Conservation (phyloP, 2,888 invertebrate species). For the Nephrotoma flavescens region DNA sequence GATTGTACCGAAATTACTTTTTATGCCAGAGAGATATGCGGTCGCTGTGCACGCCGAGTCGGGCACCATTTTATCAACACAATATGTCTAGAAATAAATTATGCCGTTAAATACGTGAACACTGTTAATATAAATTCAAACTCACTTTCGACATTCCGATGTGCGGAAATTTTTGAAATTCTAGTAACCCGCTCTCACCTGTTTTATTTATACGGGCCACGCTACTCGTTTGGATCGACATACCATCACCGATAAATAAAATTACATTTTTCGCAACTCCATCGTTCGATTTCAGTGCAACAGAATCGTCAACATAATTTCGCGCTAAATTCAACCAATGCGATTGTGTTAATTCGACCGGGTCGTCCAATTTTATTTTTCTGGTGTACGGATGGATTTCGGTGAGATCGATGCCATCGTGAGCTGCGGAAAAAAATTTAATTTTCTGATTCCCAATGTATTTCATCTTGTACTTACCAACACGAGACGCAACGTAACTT, state of each 20-base stretch:
- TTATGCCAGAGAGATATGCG: constrained; percentile 63
- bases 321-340: not conserved
- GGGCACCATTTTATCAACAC: constrained; percentile 59
- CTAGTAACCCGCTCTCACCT: constrained; percentile 44
- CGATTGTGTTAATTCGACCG: not conserved
- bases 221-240: constrained; percentile 53
- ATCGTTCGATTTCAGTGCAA: constrained; percentile 17
- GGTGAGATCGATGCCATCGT: not conserved
- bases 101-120: no score
- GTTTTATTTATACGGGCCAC: constrained; percentile 50
- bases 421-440: not conserved
- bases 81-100: constrained; percentile 44
- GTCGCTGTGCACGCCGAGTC: constrained; percentile 77
- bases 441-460: not conserved
- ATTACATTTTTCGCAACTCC: constrained; percentile 60
- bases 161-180: constrained; percentile 47
- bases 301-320: not conserved
- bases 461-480: not conserved
- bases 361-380: not conserved
- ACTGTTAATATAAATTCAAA: not conserved
- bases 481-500: not conserved
- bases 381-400: not conserved
- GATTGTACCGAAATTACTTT: constrained; percentile 57
- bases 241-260: constrained; percentile 59
- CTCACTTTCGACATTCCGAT: constrained; percentile 27